These are phyloP conservation scores for Carassius gibelio DNA, from an alignment of 2,113 vertebrate species.

Conservation along the genomic window DNA sequence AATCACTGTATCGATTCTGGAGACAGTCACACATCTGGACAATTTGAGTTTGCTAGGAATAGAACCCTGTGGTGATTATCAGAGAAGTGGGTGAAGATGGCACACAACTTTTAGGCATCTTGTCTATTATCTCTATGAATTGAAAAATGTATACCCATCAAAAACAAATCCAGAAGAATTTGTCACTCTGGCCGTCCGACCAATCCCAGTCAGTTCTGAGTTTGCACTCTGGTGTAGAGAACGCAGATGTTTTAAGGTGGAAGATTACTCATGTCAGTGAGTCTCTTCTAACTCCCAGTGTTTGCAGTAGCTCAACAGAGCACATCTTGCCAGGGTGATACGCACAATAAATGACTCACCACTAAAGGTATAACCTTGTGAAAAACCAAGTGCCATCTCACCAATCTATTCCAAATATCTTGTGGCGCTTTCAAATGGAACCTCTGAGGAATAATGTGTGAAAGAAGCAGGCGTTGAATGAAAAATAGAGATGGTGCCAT, in stretches of 20 bases:
- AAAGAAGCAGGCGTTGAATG: neutral
- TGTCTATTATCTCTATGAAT: neutral
- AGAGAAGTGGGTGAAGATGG: neutral
- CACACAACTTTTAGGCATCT: too few relatives aligned
- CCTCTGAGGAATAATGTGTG: constrained; percentile 1
- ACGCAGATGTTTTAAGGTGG: neutral
- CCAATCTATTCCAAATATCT: constrained; percentile 31
- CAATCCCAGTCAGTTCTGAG: neutral
- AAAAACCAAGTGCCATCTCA: constrained; percentile 37
- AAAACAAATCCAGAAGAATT: neutral
- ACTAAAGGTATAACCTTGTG: neutral
- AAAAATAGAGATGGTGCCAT: neutral
- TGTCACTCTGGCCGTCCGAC: neutral
- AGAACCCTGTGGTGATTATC: neutral
- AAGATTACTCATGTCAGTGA: neutral
- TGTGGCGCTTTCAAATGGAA: neutral
- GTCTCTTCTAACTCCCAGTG: neutral
- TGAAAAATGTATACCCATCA: neutral
- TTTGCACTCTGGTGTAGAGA: neutral
- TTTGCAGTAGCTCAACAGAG: neutral
- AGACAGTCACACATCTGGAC: too few relatives aligned
- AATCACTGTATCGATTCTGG: too few relatives aligned
- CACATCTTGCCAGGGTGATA: constrained; percentile 12
- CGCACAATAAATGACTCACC: constrained; percentile 18
- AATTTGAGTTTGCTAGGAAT: neutral